Base-by-base conservation (phyloP, 2,888 invertebrate species). In the Drosophila flavopinicola region DNA sequence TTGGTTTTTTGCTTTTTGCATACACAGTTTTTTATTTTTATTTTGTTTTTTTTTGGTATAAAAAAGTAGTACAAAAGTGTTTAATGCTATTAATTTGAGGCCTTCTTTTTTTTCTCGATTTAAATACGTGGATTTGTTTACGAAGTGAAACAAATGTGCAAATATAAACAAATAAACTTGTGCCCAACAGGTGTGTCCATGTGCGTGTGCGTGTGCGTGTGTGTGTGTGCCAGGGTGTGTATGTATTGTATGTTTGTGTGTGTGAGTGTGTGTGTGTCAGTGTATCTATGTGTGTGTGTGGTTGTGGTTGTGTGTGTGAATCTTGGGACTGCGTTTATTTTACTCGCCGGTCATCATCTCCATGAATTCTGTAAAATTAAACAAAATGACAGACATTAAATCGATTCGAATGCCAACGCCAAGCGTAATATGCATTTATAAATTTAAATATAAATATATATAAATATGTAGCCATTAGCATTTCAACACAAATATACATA, bases 341-440 rank as follows among this genome's bases (percentile, higher is more conserved):
- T 95, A 96, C 94, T 96, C 96, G 92, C 97, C 97, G 75, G 97
- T 97, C 97, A 97, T 97, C 97, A 97, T 97, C 92, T 97, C 97
- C 97, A 97, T 97, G 93, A 97, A 97, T 94, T 97, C 96, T 97
- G 94, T 78, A 95, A 95, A 95, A 90, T 79, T 44, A 86, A 92
- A 91, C 88, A 85, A 76, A 69, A 76, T 66, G 66, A 61, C 63
- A 66, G 71, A 70, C 66, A 60, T 73, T 66, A 79, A 72, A 65
- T 44, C 54, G 10, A 20, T 17, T 44, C 44, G 59, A 69, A 70
- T 60, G 74, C 45, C 60, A 41, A 39, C 33, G 11, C 4, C 13
- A 29, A 41, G 11, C 20, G 17, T 30, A 27, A 52, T 29, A 49
- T 47, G 52, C 57, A 59, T 53, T 49, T 77, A 57, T 59, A 83